phyloP scores from a whole-genome alignment of 1,140 invertebrate species.

The Acromyrmex heyeri region DNA sequence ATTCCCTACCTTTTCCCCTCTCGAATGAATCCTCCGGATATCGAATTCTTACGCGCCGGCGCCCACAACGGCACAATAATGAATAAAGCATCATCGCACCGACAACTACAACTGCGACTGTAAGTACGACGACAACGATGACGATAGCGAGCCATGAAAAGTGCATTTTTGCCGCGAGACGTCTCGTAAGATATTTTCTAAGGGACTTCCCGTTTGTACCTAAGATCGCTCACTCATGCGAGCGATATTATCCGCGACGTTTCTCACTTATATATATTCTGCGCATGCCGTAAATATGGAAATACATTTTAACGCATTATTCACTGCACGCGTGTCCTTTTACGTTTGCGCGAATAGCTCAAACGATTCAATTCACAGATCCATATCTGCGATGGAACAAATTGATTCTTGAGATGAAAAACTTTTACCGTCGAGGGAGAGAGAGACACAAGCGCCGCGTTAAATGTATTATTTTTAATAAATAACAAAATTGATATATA shows the following conservation, averaged over 20 bases:
- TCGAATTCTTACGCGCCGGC: constrained; percentile 60
- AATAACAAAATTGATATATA: neutral
- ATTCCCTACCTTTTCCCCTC: neutral
- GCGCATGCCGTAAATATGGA: constrained; percentile 35
- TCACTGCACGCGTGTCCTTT: constrained; percentile 7
- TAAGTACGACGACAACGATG: neutral
- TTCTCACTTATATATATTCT: constrained; percentile 37
- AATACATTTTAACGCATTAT: constrained; percentile 55
- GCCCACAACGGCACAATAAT: constrained; percentile 46
- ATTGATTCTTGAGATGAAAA: neutral
- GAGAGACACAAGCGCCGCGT: neutral
- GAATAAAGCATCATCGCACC: constrained; percentile 54
- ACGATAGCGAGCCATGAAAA: constrained; percentile 14
- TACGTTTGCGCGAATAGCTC: constrained; percentile 40
- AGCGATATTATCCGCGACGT: constrained; percentile 55
- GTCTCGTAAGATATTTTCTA: constrained; percentile 53
- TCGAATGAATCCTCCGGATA: constrained; percentile 50
- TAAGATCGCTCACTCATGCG: constrained; percentile 13
- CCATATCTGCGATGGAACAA: neutral
- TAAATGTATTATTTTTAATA: neutral
- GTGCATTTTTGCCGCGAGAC: constrained; percentile 44
- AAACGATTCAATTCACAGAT: constrained; percentile 29
- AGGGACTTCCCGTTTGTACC: constrained; percentile 26
- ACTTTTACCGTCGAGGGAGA: neutral
- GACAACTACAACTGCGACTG: neutral